Percentiles rank a stretch among this genome's conserved stretches.
These are phyloP conservation scores for Eufriesea mexicana DNA, from an alignment of 1,140 invertebrate genomes.

Conservation along the genomic window DNA sequence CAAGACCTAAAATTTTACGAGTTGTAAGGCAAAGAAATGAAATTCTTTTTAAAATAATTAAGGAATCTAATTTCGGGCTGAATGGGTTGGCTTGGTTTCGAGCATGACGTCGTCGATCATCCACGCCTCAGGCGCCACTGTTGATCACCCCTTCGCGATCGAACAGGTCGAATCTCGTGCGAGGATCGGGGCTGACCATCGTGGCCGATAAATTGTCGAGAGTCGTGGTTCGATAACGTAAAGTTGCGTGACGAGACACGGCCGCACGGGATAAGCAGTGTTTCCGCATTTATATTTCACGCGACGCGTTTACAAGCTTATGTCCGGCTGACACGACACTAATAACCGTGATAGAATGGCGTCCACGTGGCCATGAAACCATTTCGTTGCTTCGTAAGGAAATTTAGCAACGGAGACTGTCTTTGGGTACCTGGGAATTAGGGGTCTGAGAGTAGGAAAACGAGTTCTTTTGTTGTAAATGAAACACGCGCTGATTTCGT, in stretches of 20 bases:
- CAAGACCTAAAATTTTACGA: no score
- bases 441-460: no score
- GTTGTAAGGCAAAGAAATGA: no score
- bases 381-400: no score
- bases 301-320: slow-evolving; percentile 5
- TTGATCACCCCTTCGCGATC: background rate
- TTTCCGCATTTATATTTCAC: slow-evolving; percentile 36
- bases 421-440: no score
- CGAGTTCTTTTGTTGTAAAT: no score
- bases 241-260: slow-evolving; percentile 24
- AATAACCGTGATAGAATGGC: background rate
- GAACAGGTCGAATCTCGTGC: background rate
- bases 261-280: slow-evolving; percentile 17
- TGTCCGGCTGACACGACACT: background rate
- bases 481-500: no score
- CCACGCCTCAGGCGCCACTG: background rate
- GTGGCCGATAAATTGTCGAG: slow-evolving; percentile 18
- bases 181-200: slow-evolving; percentile 8
- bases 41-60: no score
- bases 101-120: background rate
- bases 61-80: background rate
- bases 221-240: slow-evolving; percentile 14
- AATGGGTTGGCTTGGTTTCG: no score
- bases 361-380: background rate
- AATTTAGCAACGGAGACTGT: no score